Evolutionary conservation across 2,113 vertebrate genomes (phyloP).

Genomic region (Cettia cetti): DNA sequence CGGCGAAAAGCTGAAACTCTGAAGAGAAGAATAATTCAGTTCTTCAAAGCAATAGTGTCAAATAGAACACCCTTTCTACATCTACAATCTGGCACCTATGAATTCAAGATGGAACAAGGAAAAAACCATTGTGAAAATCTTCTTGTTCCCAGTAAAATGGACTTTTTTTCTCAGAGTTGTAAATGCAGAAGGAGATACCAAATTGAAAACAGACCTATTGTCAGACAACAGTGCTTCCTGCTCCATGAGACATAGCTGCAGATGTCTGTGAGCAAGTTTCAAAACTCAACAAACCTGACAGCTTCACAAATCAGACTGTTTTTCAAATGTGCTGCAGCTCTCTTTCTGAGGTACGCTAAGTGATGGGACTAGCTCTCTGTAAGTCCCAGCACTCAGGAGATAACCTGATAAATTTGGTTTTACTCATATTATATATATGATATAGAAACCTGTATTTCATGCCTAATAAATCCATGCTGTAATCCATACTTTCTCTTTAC

Average conservation of each 20-base stretch:
- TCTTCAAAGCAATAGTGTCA: neutral
- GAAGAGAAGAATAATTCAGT: neutral
- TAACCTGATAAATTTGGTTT: neutral
- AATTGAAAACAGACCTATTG: constrained; percentile 48
- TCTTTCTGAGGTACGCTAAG: neutral
- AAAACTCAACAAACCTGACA: neutral
- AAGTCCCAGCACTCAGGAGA: neutral
- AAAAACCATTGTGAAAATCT: constrained; percentile 11
- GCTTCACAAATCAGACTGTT: neutral
- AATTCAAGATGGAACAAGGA: neutral
- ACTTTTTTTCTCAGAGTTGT: neutral
- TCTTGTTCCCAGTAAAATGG: neutral
- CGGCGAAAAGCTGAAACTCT: neutral
- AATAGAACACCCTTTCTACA: neutral
- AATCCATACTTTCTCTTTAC: neutral
- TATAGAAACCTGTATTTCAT: neutral
- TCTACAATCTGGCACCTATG: neutral
- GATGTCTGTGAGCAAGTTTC: neutral
- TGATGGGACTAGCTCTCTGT: neutral
- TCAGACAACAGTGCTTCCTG: constrained; percentile 8
- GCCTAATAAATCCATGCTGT: neutral
- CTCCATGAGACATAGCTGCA: neutral
- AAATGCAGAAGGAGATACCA: constrained; percentile 14
- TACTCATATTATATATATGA: neutral
- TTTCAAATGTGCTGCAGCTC: neutral